Evolutionary conservation across 2,888 invertebrate genomes (phyloP), one percentile per base, ranked within the genome.

Genomic region (Parnassius mnemosyne): DNA sequence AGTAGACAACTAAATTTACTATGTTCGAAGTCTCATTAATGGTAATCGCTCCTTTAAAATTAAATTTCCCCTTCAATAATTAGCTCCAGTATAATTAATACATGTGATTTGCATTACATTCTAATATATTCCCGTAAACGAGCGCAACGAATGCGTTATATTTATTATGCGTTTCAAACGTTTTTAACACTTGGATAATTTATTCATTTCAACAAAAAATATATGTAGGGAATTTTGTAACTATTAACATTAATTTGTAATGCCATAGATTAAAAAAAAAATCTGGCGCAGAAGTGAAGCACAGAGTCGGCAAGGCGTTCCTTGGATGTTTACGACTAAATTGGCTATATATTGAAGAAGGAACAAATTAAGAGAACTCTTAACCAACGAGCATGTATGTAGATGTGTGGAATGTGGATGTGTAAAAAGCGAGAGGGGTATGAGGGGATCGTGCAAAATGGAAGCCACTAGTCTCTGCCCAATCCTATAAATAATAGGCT

Each of bases 51-150:
- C 58, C 44, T 52, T 62, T 50, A 50, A 44, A 58, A 58, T 54
- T 54, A 20, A 63, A 63, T 58, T 50, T 44, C 46, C 53, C 44
- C 0, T 50, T 51, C 54, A 50, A 50, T 54, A 63, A 63, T 63
- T 63, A 63, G 62, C 50, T 57, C n/a, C 50, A 9, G 50, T 20
- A 44, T 63, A 44, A 63, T 58, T 41, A 58, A 44, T 34, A 58
- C 44, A 20, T n/a, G 53, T 44, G 53, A 63, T 63, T 58, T 58
- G 51, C 62, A 63, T 63, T 51, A 57, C n/a, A 57, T 9, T 53
- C 54, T 11, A 58, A 58, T 62, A 58, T 44, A 53, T 58, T 54
- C 53, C 58, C 25, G 42, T 54, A 54, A 43, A 46, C 61, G 46
- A 50, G 57, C 44, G 53, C 42, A 54, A 43, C 44, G 43, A 11